Evolutionary conservation across 1,140 invertebrate genomes (phyloP), one percentile per base, ranked within the genome.

Genomic region (Drosophila sp.): DNA sequence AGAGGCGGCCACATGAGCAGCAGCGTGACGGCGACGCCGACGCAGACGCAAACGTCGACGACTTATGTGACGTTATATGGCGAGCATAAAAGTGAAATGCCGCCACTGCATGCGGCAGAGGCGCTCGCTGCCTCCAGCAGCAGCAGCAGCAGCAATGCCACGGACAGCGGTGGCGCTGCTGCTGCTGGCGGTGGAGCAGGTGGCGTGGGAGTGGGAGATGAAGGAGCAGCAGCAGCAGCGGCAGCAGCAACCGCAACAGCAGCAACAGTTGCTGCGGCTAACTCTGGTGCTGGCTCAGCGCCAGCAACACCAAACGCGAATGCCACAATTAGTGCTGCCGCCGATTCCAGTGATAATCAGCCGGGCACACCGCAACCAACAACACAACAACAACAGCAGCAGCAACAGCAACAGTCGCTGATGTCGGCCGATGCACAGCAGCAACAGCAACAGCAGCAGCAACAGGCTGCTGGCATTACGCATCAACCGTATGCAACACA

Each of bases 281-380:
- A 21, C 13, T 34, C 29, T 21, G 51, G 53, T 8, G 25, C 18
- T 8, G 62, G 67, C 4, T 48, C 67, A 34, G 82, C 82, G 34
- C 81, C 80, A 25, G 73, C 82, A 25, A 87, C 81, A 14, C 73
- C 78, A 11, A 86, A 86, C 56, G 76, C 63, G 7, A 63, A 62
- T 66, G 53, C 76, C 71, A 91, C 91, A 27, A 89, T 92, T 7
- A 91, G 87, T 32, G 91, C 91, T 6, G 91, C 91, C 2, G 91
- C 91, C 27, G 91, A 92, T 58, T 92, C 91, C 34, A 92, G 91
- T 74, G 91, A 92, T 77, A 92, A 92, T 80, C 91, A 92, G 58
- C 91, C 91, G 5, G 72, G 86, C 34, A 92, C 91, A 25, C 91
- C 91, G 25, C 90, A 91, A 45, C 90, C 90, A 9, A 64, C 89